Percentiles rank a stretch among this genome's conserved stretches.
Conservation (phyloP, 2,888 invertebrate genomes). For the Crematogaster levior region DNA sequence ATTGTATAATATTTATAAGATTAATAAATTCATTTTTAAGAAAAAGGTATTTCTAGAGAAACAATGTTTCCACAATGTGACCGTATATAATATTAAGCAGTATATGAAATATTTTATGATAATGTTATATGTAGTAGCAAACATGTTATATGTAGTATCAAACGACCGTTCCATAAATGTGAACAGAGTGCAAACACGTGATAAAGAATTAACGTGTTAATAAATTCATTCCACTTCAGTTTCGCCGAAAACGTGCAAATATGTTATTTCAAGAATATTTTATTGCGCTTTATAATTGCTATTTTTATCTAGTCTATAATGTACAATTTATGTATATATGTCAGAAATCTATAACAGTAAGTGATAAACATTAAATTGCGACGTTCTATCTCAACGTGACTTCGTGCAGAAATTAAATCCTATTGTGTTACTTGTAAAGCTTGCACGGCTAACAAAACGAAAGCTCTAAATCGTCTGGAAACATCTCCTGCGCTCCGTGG, state of each 20-base stretch:
- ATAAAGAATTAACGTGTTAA: neutral
- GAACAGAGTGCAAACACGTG: neutral
- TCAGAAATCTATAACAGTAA: neutral
- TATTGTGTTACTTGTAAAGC: neutral
- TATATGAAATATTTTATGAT: neutral
- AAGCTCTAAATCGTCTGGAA: conserved; percentile 17
- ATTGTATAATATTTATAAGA: neutral
- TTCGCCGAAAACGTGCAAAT: neutral
- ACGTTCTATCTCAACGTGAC: neutral
- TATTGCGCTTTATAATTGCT: neutral
- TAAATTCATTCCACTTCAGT: neutral
- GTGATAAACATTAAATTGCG: neutral
- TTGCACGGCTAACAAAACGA: neutral
- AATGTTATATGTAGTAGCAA: neutral
- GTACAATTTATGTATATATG: neutral
- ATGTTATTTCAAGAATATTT: neutral
- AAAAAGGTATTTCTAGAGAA: neutral
- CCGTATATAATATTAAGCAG: neutral
- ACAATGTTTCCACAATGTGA: neutral
- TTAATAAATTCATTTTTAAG: neutral
- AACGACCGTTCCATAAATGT: neutral
- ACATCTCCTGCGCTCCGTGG: neutral
- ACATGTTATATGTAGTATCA: too few relatives aligned
- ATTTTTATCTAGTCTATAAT: neutral
- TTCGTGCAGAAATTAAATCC: neutral